Conservation (phyloP, 1,140 invertebrate genomes). For the Radopholus similis region DNA sequence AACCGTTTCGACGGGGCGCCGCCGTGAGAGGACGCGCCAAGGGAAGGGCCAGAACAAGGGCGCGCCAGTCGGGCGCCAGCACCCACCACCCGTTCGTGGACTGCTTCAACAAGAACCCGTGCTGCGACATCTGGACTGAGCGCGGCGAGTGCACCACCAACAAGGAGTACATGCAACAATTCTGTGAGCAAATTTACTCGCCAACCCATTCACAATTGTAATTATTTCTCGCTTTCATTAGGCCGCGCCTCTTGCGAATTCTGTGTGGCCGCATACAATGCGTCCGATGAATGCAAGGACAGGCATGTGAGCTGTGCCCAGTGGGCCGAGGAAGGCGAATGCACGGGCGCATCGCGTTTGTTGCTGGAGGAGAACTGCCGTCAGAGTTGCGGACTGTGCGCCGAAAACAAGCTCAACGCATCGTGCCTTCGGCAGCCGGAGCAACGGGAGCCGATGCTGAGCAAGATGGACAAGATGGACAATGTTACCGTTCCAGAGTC, state of each 20-base stretch:
- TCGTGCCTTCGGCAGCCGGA: too few relatives aligned
- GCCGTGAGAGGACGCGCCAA: conserved; percentile 6
- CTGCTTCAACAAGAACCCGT: conserved; percentile 54
- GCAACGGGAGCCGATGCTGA: too few relatives aligned
- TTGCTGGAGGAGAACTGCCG: conserved; percentile 59
- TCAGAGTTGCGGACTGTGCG: conserved; percentile 39
- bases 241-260: conserved; percentile 37
- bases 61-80: conserved; percentile 1
- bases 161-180: conserved; percentile 46
- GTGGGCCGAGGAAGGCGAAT: conserved; percentile 32
- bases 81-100: conserved; percentile 42
- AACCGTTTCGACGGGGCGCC: conserved; percentile 6
- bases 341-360: conserved; percentile 16
- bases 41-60: too few relatives aligned
- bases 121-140: conserved; percentile 51
- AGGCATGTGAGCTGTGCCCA: conserved; percentile 42
- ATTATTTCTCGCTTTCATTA: conserved; percentile 12
- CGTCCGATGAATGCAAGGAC: conserved; percentile 47
- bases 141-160: conserved; percentile 45
- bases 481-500: too few relatives aligned
- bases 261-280: conserved; percentile 50
- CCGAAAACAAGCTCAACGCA: conserved; percentile 4
- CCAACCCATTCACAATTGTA: not conserved
- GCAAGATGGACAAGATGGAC: too few relatives aligned
- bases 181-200: conserved; percentile 34